phyloP scores from a whole-genome alignment of 2,797 vertebrate species.

The Dryobates pubescens region DNA sequence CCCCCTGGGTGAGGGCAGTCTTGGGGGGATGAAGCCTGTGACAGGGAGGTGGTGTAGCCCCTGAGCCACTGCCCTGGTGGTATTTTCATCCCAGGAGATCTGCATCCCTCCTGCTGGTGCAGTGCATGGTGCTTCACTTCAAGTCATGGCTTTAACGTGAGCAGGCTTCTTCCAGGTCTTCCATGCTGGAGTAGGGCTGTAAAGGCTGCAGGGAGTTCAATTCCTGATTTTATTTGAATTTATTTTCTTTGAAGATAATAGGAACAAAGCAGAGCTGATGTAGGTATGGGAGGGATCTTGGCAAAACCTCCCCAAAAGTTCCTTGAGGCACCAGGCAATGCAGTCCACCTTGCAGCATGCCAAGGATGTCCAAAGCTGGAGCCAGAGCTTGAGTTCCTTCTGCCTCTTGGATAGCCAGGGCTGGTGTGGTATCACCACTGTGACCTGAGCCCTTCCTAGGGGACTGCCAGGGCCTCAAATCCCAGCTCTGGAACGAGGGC shows the following conservation, averaged over 20 bases:
- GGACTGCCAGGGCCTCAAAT: not conserved
- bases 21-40: not conserved
- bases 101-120: not conserved
- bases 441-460: not conserved
- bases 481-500: not conserved
- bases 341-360: not conserved
- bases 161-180: not conserved
- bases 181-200: not conserved
- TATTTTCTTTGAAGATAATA: not conserved
- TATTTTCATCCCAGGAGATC: not conserved
- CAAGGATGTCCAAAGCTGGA: not conserved
- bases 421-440: not conserved
- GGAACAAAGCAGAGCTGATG: not conserved
- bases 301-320: not conserved
- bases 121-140: not conserved
- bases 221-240: not conserved
- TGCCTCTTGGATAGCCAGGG: not conserved
- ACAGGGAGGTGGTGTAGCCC: accelerated
- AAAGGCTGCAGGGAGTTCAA: not conserved
- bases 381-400: not conserved
- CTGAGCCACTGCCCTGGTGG: accelerated
- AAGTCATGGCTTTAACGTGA: accelerated
- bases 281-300: not conserved
- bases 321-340: not conserved
- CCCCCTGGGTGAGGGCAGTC: not conserved